Evolutionary conservation across 2,797 vertebrate species (phyloP).

Genomic region (Lacerta bilineata): DNA sequence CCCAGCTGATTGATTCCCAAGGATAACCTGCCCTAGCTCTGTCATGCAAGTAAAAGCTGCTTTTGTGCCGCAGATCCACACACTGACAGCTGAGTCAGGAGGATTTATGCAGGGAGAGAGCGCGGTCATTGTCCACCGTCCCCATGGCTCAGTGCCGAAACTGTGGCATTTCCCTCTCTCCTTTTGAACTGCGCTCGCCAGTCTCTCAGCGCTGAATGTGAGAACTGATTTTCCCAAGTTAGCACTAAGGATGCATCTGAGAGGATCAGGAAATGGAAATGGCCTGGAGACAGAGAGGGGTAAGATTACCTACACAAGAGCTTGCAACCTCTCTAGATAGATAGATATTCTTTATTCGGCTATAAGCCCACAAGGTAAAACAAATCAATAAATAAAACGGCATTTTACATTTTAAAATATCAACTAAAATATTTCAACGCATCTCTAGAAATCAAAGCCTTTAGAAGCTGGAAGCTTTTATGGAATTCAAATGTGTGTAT

Average conservation of each 20-base stretch:
- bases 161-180: slow-evolving; percentile 55
- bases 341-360: no score
- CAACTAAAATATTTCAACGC: no score
- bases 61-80: slow-evolving; percentile 67
- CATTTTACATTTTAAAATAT: no score
- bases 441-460: slow-evolving; percentile 43
- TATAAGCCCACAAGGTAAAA: no score
- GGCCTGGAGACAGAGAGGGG: slow-evolving; percentile 21
- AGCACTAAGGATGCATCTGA: slow-evolving; percentile 71
- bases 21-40: slow-evolving; percentile 57
- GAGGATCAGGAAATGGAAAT: slow-evolving; percentile 70
- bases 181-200: slow-evolving; percentile 71
- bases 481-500: slow-evolving; percentile 3
- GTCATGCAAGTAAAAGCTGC: slow-evolving; percentile 67
- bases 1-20: slow-evolving; percentile 54
- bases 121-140: slow-evolving; percentile 65
- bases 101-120: slow-evolving; percentile 77
- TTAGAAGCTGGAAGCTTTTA: slow-evolving; percentile 39
- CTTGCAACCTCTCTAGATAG: slow-evolving; percentile 35
- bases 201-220: slow-evolving; percentile 77
- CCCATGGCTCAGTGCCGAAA: slow-evolving; percentile 70
- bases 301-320: slow-evolving; percentile 19
- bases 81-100: slow-evolving; percentile 73
- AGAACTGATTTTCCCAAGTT: slow-evolving; percentile 78
- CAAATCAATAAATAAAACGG: no score